Percentiles rank a stretch among this genome's conserved stretches.
These are phyloP conservation scores for Hesperia comma DNA, from an alignment of 2,888 invertebrate genomes.

Conservation along the genomic window DNA sequence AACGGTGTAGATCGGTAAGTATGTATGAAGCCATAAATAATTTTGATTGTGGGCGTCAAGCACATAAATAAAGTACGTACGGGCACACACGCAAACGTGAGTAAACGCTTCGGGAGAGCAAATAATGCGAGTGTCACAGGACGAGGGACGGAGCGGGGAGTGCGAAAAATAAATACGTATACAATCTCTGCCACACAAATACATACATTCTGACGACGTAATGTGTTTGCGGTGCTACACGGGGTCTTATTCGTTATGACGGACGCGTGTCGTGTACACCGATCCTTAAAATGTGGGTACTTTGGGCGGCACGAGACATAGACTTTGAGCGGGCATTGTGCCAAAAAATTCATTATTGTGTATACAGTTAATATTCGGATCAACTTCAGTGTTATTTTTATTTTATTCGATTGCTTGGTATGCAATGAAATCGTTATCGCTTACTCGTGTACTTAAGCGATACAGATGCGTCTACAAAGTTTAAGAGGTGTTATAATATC, in stretches of 20 bases:
- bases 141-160: constrained; percentile 43
- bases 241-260: constrained; percentile 61
- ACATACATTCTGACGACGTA: constrained; percentile 70
- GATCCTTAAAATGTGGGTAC: constrained; percentile 38
- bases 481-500: too few relatives aligned
- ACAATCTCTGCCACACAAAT: constrained; percentile 73
- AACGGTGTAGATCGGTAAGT: constrained; percentile 60
- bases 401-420: too few relatives aligned
- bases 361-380: too few relatives aligned
- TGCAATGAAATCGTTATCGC: too few relatives aligned
- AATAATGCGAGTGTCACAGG: constrained; percentile 55
- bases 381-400: too few relatives aligned
- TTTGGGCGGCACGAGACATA: not conserved
- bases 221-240: constrained; percentile 73
- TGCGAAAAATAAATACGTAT: constrained; percentile 75
- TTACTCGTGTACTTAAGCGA: too few relatives aligned
- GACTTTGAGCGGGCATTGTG: not conserved
- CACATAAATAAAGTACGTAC: constrained; percentile 69
- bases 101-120: constrained; percentile 61
- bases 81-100: constrained; percentile 52
- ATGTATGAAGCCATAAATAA: constrained; percentile 76
- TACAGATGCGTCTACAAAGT: too few relatives aligned
- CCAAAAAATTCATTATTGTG: too few relatives aligned
- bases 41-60: constrained; percentile 72
- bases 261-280: constrained; percentile 53